phyloP scores from a whole-genome alignment of 2,797 vertebrate species.

The Sphenopsis melanotis region DNA sequence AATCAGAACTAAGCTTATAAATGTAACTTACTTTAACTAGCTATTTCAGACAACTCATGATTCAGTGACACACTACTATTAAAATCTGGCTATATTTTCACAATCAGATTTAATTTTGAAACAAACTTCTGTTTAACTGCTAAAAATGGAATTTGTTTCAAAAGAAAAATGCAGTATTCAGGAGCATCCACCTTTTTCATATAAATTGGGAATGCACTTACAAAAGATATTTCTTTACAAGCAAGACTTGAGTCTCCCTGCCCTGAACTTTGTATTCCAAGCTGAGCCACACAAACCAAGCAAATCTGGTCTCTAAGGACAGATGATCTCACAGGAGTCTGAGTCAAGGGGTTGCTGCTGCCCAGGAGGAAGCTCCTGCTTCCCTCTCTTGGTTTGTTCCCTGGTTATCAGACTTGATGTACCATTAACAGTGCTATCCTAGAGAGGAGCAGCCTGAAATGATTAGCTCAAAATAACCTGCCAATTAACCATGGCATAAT shows the following conservation, averaged over 20 bases:
- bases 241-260: background rate
- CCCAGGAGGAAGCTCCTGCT: background rate
- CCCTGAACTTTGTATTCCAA: background rate
- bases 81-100: background rate
- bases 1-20: background rate
- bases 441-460: background rate
- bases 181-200: background rate
- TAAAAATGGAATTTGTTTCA: rapidly evolving
- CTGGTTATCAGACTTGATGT: background rate
- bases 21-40: background rate
- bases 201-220: background rate
- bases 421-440: background rate
- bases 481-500: constrained; percentile 28
- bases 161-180: background rate
- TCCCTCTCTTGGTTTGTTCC: background rate
- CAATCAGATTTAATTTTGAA: background rate
- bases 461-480: constrained; percentile 17
- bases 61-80: background rate
- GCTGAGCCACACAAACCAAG: background rate
- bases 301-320: background rate
- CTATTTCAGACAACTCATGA: background rate
- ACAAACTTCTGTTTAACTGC: background rate
- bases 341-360: background rate
- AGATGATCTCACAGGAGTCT: background rate
- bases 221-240: background rate